Evolutionary conservation across 1,140 invertebrate species (phyloP), one percentile per base, ranked within the genome.

Genomic region (Drosophila pachea): DNA sequence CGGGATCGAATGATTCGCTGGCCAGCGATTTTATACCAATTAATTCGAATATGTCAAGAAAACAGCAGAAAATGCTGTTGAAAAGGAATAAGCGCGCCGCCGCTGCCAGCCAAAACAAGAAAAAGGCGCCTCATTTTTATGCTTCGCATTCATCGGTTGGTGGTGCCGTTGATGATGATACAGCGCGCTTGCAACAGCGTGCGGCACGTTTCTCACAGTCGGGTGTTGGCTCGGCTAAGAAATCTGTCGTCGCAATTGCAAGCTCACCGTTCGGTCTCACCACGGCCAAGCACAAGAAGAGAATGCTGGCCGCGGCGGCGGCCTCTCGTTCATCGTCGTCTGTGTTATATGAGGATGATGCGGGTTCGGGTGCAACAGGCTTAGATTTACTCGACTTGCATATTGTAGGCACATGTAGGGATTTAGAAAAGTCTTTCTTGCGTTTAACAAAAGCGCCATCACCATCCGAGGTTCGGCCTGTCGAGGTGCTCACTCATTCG

Each of bases 401-500:
- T 90, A 96, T 99, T 88, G 94, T 99, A 61, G 98, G 98, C 32
- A 97, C 96, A 2, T 98, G 95, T 90, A 92, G 92, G 88, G 95
- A 98, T 89, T 90, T 99, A 71, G 98, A 99, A 90, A 99, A 99
- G 89, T 95, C 94, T 45, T 99, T 98, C 90, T 92, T 99, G 47
- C 92, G 98, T 78, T 92, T 99, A 5, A 99, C 98, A 33, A 95
- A 98, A 94, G 97, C 97, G 78, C 97, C 97, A 72, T 96, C 97
- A 88, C 92, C 97, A 56, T 94, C 94, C 87, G 95, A 96, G 83
- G 96, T 99, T 64, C 92, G 98, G 68, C 98, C 97, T 82, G 93
- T 95, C 78, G 92, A 94, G 89, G 93, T 99, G 48, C 92, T 99
- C 38, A 92, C 92, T 76, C 94, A 94, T 89, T 96, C 97, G 43